A percentile compares a stretch with the other conserved stretches of the same genome.
These are phyloP conservation scores for Cossypha niveicapilla DNA, from an alignment of 2,797 vertebrate species.

Conservation along the genomic window DNA sequence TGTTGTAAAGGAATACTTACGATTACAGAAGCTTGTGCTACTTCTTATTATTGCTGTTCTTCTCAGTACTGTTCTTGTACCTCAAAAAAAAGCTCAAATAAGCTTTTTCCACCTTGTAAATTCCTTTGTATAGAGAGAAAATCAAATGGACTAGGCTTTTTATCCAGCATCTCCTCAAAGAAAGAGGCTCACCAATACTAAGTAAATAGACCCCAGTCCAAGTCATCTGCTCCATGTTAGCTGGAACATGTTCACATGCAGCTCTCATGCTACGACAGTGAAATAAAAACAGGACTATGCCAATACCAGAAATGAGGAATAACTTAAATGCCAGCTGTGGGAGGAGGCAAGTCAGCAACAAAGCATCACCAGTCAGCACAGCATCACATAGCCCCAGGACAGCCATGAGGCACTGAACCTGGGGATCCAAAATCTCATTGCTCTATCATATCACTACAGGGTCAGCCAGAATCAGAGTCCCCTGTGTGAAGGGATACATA, in stretches of 20 bases:
- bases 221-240: rapidly evolving
- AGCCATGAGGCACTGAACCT: not conserved
- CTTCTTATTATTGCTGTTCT: not conserved
- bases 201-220: not conserved
- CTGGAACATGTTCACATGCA: not conserved
- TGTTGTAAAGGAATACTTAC: too few relatives aligned
- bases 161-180: not conserved
- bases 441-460: not conserved
- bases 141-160: not conserved
- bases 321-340: not conserved
- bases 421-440: not conserved
- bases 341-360: not conserved
- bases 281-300: not conserved
- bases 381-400: not conserved
- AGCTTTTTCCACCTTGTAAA: not conserved
- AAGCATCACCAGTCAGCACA: not conserved
- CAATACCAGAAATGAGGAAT: not conserved
- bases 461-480: not conserved
- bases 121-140: not conserved
- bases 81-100: not conserved
- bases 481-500: not conserved
- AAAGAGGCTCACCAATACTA: not conserved
- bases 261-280: not conserved
- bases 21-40: too few relatives aligned
- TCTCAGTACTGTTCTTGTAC: not conserved